Evolutionary conservation across 2,113 vertebrate genomes (phyloP).

Genomic region (Chaetops frenatus): DNA sequence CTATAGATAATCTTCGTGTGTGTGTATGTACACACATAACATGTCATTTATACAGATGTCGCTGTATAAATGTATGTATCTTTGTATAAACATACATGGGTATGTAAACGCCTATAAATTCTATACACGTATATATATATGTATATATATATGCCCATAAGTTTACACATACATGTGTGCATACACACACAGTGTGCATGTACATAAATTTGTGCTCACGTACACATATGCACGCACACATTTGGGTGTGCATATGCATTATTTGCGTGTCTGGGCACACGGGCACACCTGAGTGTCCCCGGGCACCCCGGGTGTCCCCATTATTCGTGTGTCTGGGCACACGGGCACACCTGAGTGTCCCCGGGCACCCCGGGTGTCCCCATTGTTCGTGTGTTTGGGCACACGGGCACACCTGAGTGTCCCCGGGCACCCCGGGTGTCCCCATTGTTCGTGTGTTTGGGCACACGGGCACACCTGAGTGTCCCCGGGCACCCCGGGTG

Average conservation of each 20-base stretch:
- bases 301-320: background rate
- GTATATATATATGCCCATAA: fast-evolving
- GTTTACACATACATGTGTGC: fast-evolving
- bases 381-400: too few relatives aligned
- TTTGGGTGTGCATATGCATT: fast-evolving
- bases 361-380: background rate
- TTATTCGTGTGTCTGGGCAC: too few relatives aligned
- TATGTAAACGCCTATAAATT: too few relatives aligned
- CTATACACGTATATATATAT: fast-evolving
- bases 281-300: background rate
- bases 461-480: too few relatives aligned
- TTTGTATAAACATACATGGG: fast-evolving
- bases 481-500: background rate
- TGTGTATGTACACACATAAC: fast-evolving
- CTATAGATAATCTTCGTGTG: fast-evolving
- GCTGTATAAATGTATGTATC: fast-evolving
- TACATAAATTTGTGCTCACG: too few relatives aligned
- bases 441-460: background rate
- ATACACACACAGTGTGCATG: fast-evolving
- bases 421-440: background rate
- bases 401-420: too few relatives aligned
- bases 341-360: background rate
- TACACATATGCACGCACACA: too few relatives aligned
- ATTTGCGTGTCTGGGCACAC: too few relatives aligned
- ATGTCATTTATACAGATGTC: too few relatives aligned